Evolutionary conservation across 1,140 invertebrate genomes (phyloP), one percentile per base, ranked within the genome.

Genomic region (Phthorimaea operculella): DNA sequence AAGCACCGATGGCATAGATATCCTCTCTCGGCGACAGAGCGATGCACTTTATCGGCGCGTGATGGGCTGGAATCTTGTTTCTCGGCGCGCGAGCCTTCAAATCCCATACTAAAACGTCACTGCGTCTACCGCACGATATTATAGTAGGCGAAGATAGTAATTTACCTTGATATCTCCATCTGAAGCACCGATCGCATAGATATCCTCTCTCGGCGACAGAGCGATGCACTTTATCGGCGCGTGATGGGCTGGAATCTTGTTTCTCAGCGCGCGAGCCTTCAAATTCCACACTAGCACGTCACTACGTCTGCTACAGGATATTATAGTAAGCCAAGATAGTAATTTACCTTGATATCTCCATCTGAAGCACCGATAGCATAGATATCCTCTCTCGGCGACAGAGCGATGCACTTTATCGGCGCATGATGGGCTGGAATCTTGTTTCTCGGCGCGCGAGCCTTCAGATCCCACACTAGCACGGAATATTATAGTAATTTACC

Each of bases 351-450:
- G 61, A 99, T 98, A 86, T 99, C 97, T 18, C 98, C 98, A 85
- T 99, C 98, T 14, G 96, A 95, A 39, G 97, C 95, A 34, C 98
- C 98, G 54, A 97, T 97, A 8, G 96, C 96, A 83, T 99, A 98
- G 83, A 95, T 96, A 84, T 99, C 97, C 87, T 99, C 96, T 52
- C 93, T 91, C 0, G 95, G 94, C 87, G 99, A 96, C 10, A 99
- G 88, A 33, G 96, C 93, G 59, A 99, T 88, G 79, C 96, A 98
- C 86, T 98, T 98, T 51, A 99, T 93, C 53, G 96, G 91, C 44
- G 92, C 93, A 69, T 98, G 96, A 76, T 98, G 96, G 48, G 95
- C 96, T 83, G 92, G 90, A 83, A 98, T 96, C 66, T 94, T 92
- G 74, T 98, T 94, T 10, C 96, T 89, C 49, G 97, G 88, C 52